Evolutionary conservation across 2,797 vertebrate species (phyloP).

Genomic region (Peromyscus eremicus): DNA sequence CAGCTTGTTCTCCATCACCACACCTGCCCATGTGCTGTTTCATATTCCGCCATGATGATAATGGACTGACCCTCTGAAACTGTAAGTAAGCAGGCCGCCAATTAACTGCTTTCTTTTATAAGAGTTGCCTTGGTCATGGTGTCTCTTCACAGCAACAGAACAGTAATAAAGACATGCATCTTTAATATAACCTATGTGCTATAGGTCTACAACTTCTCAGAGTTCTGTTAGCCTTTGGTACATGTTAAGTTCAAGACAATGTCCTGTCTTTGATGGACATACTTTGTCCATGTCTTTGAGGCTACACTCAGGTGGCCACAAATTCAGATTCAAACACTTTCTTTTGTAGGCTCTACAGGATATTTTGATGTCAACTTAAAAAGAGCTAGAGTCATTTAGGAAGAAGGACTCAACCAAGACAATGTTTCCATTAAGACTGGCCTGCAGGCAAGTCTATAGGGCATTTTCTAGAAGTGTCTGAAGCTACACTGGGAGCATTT

Average conservation of each 20-base stretch:
- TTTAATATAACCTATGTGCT: background rate
- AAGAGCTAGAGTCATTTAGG: background rate
- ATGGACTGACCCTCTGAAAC: background rate
- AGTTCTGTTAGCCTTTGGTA: background rate
- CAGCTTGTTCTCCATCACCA: background rate
- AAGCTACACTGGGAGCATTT: background rate
- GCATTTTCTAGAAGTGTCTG: background rate
- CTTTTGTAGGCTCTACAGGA: background rate
- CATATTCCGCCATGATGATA: background rate
- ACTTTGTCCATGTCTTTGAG: background rate
- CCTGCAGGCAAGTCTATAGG: background rate
- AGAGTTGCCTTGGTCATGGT: background rate
- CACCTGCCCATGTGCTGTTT: background rate
- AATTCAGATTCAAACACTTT: background rate
- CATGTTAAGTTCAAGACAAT: background rate
- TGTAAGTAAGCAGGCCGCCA: background rate
- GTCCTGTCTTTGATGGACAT: background rate
- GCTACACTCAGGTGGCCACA: background rate
- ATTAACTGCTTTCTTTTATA: background rate
- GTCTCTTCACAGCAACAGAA: background rate
- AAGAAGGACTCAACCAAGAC: background rate
- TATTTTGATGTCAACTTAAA: background rate
- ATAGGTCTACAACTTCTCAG: background rate
- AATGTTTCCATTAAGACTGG: background rate
- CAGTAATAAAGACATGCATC: background rate